Conservation (phyloP, 2,113 vertebrate genomes). For the Tychaedon coryphoeus region DNA sequence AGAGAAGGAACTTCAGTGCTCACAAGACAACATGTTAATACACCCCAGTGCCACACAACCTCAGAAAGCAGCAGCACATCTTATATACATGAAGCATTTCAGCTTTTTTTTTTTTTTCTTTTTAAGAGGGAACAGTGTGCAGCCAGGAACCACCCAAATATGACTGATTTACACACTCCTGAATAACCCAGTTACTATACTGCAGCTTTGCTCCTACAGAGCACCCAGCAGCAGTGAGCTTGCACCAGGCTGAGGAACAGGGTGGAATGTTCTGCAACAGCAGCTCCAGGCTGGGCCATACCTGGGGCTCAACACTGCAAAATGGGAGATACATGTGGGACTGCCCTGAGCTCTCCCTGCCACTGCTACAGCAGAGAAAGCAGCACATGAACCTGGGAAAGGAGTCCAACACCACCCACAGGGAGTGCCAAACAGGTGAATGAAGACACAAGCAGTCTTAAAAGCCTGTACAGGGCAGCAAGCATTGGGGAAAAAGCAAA, state of each 20-base stretch:
- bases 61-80: background rate
- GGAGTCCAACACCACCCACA: background rate
- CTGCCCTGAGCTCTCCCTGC: background rate
- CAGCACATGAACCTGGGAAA: background rate
- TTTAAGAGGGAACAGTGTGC: background rate
- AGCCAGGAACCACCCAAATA: background rate
- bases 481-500: background rate
- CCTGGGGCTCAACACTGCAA: background rate
- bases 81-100: background rate
- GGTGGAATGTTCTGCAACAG: background rate
- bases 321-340: background rate
- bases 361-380: background rate
- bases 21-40: fast-evolving
- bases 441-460: background rate
- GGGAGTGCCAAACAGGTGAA: background rate
- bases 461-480: background rate
- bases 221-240: background rate
- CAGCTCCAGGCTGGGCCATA: background rate
- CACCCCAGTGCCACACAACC: background rate
- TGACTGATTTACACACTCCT: background rate
- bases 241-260: background rate
- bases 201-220: fast-evolving
- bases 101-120: background rate
- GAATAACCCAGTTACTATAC: background rate
- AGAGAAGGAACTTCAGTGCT: background rate